Evolutionary conservation across 2,113 vertebrate species (phyloP).

Genomic region (Turnix velox): DNA sequence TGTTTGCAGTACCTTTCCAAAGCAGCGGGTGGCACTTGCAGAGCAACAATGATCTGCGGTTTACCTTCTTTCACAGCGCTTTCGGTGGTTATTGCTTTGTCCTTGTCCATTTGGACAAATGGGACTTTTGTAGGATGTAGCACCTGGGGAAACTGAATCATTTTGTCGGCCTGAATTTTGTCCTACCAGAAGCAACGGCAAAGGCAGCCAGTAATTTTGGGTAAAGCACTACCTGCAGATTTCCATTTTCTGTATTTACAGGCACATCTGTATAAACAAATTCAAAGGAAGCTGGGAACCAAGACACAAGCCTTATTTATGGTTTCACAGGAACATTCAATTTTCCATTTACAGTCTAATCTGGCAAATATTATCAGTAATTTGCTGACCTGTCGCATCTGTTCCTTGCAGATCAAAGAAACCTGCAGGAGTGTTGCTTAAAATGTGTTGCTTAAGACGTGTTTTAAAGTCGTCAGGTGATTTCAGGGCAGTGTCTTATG

Average conservation of each 20-base stretch:
- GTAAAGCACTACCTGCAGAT: not conserved
- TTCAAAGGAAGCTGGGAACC: not conserved
- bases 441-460: not conserved
- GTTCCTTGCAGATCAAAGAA: not conserved
- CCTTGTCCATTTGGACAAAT: not conserved
- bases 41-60: conserved; percentile 25
- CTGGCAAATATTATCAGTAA: not conserved
- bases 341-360: not conserved
- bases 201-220: not conserved
- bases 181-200: not conserved
- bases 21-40: conserved; percentile 65
- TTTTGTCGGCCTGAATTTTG: not conserved
- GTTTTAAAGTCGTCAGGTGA: not conserved
- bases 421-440: not conserved
- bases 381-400: not conserved
- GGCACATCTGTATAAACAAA: not conserved
- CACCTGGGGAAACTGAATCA: not conserved
- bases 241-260: not conserved
- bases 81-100: not conserved
- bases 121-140: not conserved
- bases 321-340: not conserved
- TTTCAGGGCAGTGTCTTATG: not conserved
- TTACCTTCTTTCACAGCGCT: not conserved
- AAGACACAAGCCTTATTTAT: not conserved
- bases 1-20: conserved; percentile 22